Evolutionary conservation across 2,113 vertebrate species (phyloP).

Genomic region (Pan paniscus): DNA sequence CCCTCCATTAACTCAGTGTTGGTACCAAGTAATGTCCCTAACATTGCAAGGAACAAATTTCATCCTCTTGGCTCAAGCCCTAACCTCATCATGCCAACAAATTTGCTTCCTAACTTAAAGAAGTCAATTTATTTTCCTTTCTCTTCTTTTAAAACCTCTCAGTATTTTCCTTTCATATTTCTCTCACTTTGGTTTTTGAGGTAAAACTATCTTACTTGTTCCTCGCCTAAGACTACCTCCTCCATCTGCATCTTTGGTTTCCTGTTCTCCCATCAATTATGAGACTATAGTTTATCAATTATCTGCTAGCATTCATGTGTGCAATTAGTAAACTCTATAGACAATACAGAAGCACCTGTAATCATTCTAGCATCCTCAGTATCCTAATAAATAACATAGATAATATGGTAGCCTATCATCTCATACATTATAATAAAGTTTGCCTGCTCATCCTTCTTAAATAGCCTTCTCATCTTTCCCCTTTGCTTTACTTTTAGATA

Average conservation of each 20-base stretch:
- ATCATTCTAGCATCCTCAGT: neutral
- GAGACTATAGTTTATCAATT: neutral
- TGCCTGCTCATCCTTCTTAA: neutral
- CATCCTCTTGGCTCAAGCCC: neutral
- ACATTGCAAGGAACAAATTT: neutral
- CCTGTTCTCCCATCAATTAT: neutral
- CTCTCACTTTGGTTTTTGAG: neutral
- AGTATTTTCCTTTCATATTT: neutral
- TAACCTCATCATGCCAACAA: neutral
- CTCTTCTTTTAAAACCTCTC: neutral
- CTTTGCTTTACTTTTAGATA: neutral
- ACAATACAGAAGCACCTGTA: neutral
- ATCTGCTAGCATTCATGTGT: neutral
- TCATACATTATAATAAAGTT: neutral
- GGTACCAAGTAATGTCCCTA: neutral
- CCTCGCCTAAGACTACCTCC: neutral
- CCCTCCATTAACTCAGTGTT: neutral
- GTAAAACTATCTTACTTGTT: neutral
- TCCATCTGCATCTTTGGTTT: neutral
- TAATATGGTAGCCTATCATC: neutral
- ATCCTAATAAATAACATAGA: neutral
- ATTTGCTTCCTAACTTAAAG: neutral
- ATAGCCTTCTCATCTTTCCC: neutral
- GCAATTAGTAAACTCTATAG: neutral
- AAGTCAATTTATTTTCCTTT: neutral